Conservation (phyloP, 2,797 vertebrate species). For the Alcedo atthis region DNA sequence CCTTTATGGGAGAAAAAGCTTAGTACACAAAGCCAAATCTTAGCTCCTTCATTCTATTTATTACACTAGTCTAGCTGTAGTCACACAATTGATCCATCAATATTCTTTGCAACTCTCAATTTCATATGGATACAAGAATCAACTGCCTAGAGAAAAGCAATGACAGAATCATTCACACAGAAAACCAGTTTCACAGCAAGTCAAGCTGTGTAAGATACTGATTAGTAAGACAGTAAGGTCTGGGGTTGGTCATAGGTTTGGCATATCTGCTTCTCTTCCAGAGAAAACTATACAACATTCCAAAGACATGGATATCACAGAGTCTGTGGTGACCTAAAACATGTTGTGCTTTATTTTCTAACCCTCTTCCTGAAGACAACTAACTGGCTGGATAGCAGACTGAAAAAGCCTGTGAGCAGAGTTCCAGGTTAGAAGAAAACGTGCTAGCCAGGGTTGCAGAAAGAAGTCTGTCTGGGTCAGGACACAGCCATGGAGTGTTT, state of each 20-base stretch:
- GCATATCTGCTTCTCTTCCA: background rate
- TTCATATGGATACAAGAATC: conserved; percentile 38
- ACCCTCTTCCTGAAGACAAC: background rate
- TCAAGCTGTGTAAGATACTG: background rate
- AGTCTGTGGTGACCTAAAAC: background rate
- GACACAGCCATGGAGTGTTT: background rate
- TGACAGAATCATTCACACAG: conserved; percentile 31
- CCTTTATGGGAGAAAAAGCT: background rate
- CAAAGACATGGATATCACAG: background rate
- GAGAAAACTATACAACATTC: background rate
- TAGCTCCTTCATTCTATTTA: background rate
- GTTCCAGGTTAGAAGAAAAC: background rate
- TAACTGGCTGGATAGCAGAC: background rate
- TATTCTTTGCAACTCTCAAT: conserved; percentile 4
- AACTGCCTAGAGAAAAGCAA: conserved; percentile 23
- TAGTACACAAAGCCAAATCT: background rate
- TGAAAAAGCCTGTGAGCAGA: background rate
- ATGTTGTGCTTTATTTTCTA: background rate
- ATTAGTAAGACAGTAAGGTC: background rate
- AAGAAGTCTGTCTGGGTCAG: background rate
- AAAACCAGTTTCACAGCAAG: background rate
- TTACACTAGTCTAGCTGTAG: background rate
- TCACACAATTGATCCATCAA: background rate
- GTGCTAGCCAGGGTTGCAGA: background rate
- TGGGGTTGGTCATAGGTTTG: background rate